Evolutionary conservation across 2,113 vertebrate genomes (phyloP).

Genomic region (Cisticola juncidis): DNA sequence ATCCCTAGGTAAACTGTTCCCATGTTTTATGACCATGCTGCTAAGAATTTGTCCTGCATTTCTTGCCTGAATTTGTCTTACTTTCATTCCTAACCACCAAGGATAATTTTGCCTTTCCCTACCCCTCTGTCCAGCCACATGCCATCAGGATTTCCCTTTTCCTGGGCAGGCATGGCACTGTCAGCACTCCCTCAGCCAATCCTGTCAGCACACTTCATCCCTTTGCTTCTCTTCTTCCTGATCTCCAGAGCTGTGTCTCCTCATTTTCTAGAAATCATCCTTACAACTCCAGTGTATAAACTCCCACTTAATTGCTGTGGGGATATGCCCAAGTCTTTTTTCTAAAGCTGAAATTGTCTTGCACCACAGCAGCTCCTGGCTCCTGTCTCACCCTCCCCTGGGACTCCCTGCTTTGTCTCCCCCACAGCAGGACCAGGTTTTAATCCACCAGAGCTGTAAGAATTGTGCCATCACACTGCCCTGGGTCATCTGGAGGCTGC

Average conservation of each 20-base stretch:
- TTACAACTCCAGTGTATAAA: fast-evolving
- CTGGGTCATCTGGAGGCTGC: fast-evolving
- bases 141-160: neutral
- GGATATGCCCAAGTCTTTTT: neutral
- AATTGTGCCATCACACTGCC: fast-evolving
- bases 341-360: fast-evolving
- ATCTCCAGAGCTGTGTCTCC: neutral
- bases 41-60: neutral
- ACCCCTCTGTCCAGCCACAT: neutral
- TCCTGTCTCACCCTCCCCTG: neutral
- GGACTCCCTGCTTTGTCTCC: neutral
- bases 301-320: fast-evolving
- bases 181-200: neutral
- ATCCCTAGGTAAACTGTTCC: neutral
- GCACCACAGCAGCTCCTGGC: neutral
- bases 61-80: neutral
- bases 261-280: neutral
- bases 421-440: neutral
- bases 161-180: neutral
- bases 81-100: neutral
- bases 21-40: neutral
- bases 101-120: neutral
- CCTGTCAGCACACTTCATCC: neutral
- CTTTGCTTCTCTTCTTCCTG: neutral
- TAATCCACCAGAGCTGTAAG: fast-evolving